A percentile compares a stretch with the other conserved stretches of the same genome.
phyloP scores from a whole-genome alignment of 2,888 invertebrate genomes.

The Acleris literana region DNA sequence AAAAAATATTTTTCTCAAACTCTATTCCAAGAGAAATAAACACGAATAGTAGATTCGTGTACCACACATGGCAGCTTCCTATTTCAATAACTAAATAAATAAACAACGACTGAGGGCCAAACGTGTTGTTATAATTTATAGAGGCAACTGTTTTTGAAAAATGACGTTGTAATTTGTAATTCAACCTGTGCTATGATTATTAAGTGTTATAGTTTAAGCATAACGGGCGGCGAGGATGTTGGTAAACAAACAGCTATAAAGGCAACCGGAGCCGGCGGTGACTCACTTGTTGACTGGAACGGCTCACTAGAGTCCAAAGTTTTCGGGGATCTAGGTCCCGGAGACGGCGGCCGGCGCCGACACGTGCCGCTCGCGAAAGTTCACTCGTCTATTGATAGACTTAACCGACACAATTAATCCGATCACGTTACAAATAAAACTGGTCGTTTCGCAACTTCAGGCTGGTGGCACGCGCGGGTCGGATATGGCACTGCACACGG shows the following conservation, averaged over 20 bases:
- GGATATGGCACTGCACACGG: constrained; percentile 5
- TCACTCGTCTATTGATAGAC: constrained; percentile 22
- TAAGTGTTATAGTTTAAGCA: not conserved
- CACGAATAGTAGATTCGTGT: too few relatives aligned
- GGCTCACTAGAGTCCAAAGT: not conserved
- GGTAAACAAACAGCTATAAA: constrained; percentile 25
- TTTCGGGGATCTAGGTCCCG: not conserved
- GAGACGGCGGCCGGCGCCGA: too few relatives aligned
- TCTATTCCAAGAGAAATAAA: too few relatives aligned
- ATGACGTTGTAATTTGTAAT: too few relatives aligned
- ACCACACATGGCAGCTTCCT: too few relatives aligned
- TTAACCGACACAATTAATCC: constrained; percentile 5
- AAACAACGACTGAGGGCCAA: too few relatives aligned
- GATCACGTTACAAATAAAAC: constrained; percentile 10
- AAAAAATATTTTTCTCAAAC: too few relatives aligned
- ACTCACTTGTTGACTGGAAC: constrained; percentile 18
- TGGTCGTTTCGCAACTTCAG: not conserved
- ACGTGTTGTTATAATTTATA: too few relatives aligned
- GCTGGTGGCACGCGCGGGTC: not conserved
- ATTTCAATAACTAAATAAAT: too few relatives aligned
- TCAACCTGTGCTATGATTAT: too few relatives aligned
- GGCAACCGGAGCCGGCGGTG: constrained; percentile 3
- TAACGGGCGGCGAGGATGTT: constrained; percentile 1
- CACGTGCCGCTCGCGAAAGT: constrained; percentile 10
- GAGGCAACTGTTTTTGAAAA: too few relatives aligned